These are phyloP conservation scores for Ibidorhyncha struthersii DNA, from an alignment of 2,113 vertebrate genomes.

Conservation along the genomic window DNA sequence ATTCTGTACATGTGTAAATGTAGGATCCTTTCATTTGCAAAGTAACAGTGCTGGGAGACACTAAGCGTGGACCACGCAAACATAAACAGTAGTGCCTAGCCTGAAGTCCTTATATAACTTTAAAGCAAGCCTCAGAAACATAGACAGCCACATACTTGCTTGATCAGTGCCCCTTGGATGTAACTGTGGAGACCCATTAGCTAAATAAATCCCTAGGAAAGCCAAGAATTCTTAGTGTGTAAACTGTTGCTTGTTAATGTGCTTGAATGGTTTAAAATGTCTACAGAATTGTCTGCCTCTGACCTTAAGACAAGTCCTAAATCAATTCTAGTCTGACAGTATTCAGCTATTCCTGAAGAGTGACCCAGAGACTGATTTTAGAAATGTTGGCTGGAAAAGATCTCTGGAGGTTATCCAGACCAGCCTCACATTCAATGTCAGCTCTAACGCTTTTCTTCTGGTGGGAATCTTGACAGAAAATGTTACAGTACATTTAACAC, in stretches of 20 bases:
- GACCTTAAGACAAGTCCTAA: background rate
- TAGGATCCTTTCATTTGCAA: background rate
- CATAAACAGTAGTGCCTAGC: background rate
- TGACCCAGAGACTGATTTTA: background rate
- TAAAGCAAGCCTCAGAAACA: background rate
- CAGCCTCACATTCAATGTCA: background rate
- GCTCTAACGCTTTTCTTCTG: background rate
- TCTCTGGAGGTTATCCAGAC: background rate
- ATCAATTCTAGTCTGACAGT: background rate
- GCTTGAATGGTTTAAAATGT: background rate
- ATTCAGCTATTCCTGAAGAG: background rate
- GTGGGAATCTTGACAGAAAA: background rate
- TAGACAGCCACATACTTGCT: background rate
- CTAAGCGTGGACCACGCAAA: background rate
- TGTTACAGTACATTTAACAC: background rate
- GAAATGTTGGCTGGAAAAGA: background rate
- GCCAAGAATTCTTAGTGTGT: background rate
- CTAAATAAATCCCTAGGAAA: background rate
- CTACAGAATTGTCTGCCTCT: background rate
- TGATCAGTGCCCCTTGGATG: background rate
- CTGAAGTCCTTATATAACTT: background rate
- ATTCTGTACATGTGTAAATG: background rate
- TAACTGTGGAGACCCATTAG: background rate
- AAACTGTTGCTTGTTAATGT: background rate
- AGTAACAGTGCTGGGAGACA: background rate